Evolutionary conservation across 1,140 invertebrate species (phyloP).

Genomic region (Trachymyrmex septentrionalis): DNA sequence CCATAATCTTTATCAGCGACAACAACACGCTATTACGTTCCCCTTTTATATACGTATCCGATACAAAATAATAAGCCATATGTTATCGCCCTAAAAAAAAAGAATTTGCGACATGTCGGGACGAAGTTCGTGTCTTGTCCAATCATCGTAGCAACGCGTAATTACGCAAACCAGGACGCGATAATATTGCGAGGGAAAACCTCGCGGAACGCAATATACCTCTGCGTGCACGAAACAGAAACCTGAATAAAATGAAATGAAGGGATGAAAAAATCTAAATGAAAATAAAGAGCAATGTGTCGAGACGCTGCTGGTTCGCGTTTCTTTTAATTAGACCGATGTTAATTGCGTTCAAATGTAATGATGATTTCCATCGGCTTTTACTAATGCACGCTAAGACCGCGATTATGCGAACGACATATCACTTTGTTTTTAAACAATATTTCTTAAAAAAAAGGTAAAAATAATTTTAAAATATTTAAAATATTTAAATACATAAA

Average conservation of each 20-base stretch:
- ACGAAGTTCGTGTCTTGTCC: slow-evolving; percentile 37
- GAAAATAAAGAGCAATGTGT: background rate
- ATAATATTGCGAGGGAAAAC: slow-evolving; percentile 22
- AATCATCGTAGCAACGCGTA: slow-evolving; percentile 27
- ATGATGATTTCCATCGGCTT: background rate
- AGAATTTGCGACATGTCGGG: background rate
- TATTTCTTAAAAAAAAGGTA: too few relatives aligned
- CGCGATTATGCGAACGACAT: background rate
- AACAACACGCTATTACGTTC: slow-evolving; percentile 37
- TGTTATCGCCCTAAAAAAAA: slow-evolving; percentile 31
- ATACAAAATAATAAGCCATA: slow-evolving; percentile 43
- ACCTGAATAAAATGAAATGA: slow-evolving; percentile 6
- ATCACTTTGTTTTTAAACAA: too few relatives aligned
- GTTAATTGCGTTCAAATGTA: background rate
- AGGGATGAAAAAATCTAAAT: slow-evolving; percentile 4
- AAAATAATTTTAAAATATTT: too few relatives aligned
- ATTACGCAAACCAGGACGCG: slow-evolving; percentile 38
- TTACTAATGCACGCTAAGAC: background rate
- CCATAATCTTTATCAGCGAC: background rate
- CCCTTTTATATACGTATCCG: slow-evolving; percentile 6
- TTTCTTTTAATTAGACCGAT: slow-evolving; percentile 17
- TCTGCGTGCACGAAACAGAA: slow-evolving; percentile 17
- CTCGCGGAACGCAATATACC: background rate
- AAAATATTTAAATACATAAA: too few relatives aligned
- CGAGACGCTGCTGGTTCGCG: background rate